phyloP scores from a whole-genome alignment of 2,113 vertebrate genomes.

The Laterallus jamaicensis region DNA sequence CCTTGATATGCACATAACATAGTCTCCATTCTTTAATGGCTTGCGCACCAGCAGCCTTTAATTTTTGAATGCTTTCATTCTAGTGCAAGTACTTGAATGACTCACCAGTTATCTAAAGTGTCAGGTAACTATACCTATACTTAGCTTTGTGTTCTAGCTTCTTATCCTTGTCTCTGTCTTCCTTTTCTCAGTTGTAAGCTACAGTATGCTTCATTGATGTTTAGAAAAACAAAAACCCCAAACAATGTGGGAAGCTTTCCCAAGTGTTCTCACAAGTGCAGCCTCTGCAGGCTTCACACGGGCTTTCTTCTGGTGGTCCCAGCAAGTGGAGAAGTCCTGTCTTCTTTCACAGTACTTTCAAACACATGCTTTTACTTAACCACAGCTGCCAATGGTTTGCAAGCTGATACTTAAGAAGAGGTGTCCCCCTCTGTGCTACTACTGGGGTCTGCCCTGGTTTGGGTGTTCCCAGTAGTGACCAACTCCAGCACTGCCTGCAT shows the following conservation, averaged over 20 bases:
- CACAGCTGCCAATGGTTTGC: not conserved
- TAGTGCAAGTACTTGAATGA: not conserved
- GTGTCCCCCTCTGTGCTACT: not conserved
- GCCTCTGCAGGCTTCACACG: not conserved
- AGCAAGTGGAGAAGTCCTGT: not conserved
- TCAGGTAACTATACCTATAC: slow-evolving; percentile 46
- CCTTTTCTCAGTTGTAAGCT: slow-evolving; percentile 11
- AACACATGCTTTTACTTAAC: not conserved
- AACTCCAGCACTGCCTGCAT: not conserved
- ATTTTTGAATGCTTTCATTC: slow-evolving; percentile 19
- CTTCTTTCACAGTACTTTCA: not conserved
- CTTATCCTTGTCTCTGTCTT: slow-evolving; percentile 38
- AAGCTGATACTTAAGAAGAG: not conserved
- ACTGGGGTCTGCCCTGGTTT: not conserved
- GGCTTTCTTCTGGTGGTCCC: not conserved
- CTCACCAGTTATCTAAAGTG: slow-evolving; percentile 27
- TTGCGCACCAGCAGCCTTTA: not conserved
- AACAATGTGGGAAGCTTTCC: not conserved
- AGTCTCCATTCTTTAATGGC: not conserved
- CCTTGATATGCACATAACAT: not conserved
- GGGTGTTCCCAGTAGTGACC: not conserved
- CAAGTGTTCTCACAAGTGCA: not conserved
- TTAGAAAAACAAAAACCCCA: slow-evolving; percentile 12
- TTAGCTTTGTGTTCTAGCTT: slow-evolving; percentile 12
- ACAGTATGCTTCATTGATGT: slow-evolving; percentile 2